Percentiles rank a stretch among this genome's conserved stretches.
phyloP scores from a whole-genome alignment of 2,113 vertebrate species.

The Heptranchias perlo region DNA sequence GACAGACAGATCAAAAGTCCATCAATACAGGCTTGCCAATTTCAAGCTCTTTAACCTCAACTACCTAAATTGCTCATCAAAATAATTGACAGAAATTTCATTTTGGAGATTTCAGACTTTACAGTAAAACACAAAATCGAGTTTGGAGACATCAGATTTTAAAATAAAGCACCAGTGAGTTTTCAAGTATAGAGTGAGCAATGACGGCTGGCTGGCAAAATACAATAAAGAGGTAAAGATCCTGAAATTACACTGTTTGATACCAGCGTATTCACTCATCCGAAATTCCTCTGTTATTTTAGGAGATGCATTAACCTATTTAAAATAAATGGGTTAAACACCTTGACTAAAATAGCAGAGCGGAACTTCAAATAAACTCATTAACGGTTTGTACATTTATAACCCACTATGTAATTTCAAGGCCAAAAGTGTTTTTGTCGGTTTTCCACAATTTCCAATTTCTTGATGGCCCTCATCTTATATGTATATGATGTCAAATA shows the following conservation, averaged over 20 bases:
- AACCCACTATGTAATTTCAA: background rate
- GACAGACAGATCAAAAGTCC: background rate
- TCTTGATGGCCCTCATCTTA: background rate
- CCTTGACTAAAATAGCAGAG: background rate
- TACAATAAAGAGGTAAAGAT: background rate
- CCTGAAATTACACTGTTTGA: background rate
- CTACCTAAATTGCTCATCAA: background rate
- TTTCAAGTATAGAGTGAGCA: background rate
- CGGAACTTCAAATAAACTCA: background rate
- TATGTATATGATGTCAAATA: background rate
- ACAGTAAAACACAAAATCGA: background rate
- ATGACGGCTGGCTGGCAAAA: background rate
- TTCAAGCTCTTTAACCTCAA: background rate
- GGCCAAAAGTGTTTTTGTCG: background rate
- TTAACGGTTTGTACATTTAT: background rate
- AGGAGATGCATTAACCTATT: background rate
- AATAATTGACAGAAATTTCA: background rate
- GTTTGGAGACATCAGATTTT: background rate
- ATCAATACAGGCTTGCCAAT: background rate
- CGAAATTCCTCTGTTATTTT: background rate
- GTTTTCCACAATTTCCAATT: background rate
- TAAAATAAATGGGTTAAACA: background rate
- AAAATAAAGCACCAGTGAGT: background rate
- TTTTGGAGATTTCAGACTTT: background rate
- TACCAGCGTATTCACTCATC: background rate